A percentile compares a stretch with the other conserved stretches of the same genome.
Conservation (phyloP, 2,888 invertebrate genomes). For the Liodrosophila aerea region DNA sequence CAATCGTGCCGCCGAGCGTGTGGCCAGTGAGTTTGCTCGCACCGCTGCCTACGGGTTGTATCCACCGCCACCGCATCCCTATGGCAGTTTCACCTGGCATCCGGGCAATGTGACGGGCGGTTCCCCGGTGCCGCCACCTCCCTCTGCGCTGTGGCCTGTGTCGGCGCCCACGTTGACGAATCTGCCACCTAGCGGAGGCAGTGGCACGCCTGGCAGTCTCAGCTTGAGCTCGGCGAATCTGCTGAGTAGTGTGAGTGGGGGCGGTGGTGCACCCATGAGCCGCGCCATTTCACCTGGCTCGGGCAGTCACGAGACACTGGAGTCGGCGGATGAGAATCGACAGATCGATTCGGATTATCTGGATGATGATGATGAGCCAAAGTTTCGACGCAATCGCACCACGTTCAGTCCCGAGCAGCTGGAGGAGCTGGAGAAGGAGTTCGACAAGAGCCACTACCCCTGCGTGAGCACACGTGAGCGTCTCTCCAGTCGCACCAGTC, state of each 20-base stretch:
- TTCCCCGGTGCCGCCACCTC: conserved; percentile 63
- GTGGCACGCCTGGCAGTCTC: conserved; percentile 33
- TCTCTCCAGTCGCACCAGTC: conserved; percentile 93
- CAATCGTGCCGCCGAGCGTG: conserved; percentile 97
- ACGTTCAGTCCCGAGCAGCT: conserved; percentile 97
- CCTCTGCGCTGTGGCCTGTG: conserved; percentile 74
- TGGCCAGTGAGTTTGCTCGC: conserved; percentile 96
- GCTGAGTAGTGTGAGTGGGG: conserved; percentile 32
- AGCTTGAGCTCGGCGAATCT: conserved; percentile 60
- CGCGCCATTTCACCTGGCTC: conserved; percentile 84
- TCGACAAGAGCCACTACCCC: conserved; percentile 97
- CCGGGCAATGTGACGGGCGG: conserved; percentile 71
- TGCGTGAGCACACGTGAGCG: conserved; percentile 96
- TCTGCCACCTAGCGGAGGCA: conserved; percentile 84
- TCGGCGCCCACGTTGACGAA: conserved; percentile 83
- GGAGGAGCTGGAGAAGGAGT: conserved; percentile 96
- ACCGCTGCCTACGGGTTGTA: conserved; percentile 95
- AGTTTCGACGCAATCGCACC: conserved; percentile 95
- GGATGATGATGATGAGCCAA: conserved; percentile 92
- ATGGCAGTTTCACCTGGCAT: conserved; percentile 85
- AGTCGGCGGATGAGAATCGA: conserved; percentile 82
- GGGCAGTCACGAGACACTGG: conserved; percentile 81
- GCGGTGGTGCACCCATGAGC: conserved; percentile 41
- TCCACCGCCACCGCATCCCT: conserved; percentile 87
- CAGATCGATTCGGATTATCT: conserved; percentile 88